phyloP scores from a whole-genome alignment of 1,140 invertebrate species.

The Heliconius eleuchia region DNA sequence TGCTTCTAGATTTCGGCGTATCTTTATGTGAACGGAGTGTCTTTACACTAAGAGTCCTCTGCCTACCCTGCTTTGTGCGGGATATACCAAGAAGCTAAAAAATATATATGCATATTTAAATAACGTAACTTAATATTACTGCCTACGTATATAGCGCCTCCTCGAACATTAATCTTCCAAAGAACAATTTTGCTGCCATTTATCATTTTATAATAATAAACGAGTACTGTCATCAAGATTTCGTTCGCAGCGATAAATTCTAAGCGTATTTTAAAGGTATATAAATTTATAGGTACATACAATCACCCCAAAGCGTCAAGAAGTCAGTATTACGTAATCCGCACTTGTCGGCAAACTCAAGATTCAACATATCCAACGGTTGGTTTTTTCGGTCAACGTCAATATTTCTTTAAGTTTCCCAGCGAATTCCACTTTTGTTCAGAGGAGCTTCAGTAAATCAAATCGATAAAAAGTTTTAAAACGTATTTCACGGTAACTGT shows the following conservation, averaged over 20 bases:
- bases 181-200: neutral
- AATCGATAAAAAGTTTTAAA: constrained; percentile 15
- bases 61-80: too few relatives aligned
- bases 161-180: constrained; percentile 9
- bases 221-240: constrained; percentile 10
- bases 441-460: constrained; percentile 18
- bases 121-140: neutral
- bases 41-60: too few relatives aligned
- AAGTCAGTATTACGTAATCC: constrained; percentile 33
- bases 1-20: too few relatives aligned
- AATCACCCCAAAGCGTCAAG: neutral
- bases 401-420: constrained; percentile 30
- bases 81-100: too few relatives aligned
- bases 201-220: constrained; percentile 22
- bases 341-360: constrained; percentile 17
- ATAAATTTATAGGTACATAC: neutral
- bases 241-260: constrained; percentile 9
- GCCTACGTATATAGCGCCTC: neutral
- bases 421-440: constrained; percentile 8
- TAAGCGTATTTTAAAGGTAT: constrained; percentile 9
- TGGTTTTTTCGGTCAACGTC: constrained; percentile 28
- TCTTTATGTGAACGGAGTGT: too few relatives aligned
- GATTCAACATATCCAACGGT: constrained; percentile 31
- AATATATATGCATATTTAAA: too few relatives aligned
- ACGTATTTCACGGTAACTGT: neutral